Evolutionary conservation across 2,888 invertebrate species (phyloP).

Genomic region (Cosmopolites sordidus): DNA sequence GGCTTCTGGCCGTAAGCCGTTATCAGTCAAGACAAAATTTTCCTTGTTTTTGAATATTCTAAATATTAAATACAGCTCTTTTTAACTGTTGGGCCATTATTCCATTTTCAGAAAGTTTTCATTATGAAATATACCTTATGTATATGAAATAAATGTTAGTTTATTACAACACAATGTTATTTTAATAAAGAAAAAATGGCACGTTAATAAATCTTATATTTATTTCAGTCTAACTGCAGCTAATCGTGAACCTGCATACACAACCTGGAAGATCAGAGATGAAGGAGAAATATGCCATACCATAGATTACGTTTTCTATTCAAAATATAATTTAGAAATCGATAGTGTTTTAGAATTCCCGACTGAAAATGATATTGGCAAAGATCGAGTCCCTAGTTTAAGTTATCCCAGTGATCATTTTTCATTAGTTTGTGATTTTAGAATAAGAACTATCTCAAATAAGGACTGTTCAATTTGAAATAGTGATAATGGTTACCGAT

Average conservation of each 20-base stretch:
- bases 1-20: too few species aligned
- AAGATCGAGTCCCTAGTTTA: constrained; percentile 61
- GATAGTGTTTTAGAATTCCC: constrained; percentile 58
- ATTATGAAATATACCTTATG: too few species aligned
- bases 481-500: too few species aligned
- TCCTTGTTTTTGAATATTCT: too few species aligned
- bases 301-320: constrained; percentile 71
- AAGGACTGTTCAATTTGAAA: too few species aligned
- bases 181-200: too few species aligned
- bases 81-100: too few species aligned
- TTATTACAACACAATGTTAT: too few species aligned
- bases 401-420: constrained; percentile 75
- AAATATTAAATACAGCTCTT: too few species aligned
- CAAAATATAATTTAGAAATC: constrained; percentile 55
- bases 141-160: too few species aligned
- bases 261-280: constrained; percentile 72
- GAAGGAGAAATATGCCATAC: constrained; percentile 69
- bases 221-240: constrained; percentile 29
- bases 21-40: too few species aligned
- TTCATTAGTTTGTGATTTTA: constrained; percentile 64
- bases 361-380: constrained; percentile 61
- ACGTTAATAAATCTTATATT: constrained; percentile 1
- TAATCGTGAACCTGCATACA: constrained; percentile 61
- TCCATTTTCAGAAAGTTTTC: too few species aligned
- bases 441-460: constrained; percentile 12